Base-by-base conservation (phyloP, 2,888 invertebrate genomes). In the Ligdia adustata region DNA sequence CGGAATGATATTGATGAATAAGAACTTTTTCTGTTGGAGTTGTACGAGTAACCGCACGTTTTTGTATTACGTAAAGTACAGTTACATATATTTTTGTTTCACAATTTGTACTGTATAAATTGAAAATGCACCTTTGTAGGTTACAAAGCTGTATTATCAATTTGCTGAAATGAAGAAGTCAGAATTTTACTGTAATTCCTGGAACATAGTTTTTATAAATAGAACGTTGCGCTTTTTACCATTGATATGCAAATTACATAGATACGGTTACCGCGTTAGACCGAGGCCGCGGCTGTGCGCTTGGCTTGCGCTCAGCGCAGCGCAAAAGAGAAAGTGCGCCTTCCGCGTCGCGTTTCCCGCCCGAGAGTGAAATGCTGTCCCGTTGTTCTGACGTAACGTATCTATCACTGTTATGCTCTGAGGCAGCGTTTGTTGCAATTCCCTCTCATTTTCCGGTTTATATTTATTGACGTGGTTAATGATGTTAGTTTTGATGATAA, bases 261-360 rank as follows among this genome's bases (percentile, higher is more conserved):
- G 38, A 42, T 18, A 46, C 49, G 38, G 29, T 40, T 16, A 33
- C 16, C 15, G 22, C 31, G 35, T 22, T 43, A 43, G 31, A 37
- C 44, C 26, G 18, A 9, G n/a, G n/a, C n/a, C n/a, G 28, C 34
- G 43, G 43, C 38, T 16, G 24, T 62, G 61, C 58, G 66, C 56
- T 62, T 18, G 29, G 32, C 3, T 46, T 40, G 66, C 64, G 60
- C 64, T 58, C 69, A 59, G 58, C 68, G 70, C 44, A 72, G 76
- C 71, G 82, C 82, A 85, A 86, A 89, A 90, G 88, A 88, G 89
- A 89, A 89, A 89, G 89, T 88, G 75, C 62, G 78, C 77, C 82
- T 89, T 89, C 89, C 88, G 87, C 87, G 78, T 85, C 79, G 86
- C 81, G 81, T 84, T 87, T 88, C 86, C 86, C 88, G 88, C 82